Percentiles rank a stretch among this genome's conserved stretches.
These are phyloP conservation scores for Hypselothyrea guttata DNA, from an alignment of 2,888 invertebrate species.

Conservation along the genomic window DNA sequence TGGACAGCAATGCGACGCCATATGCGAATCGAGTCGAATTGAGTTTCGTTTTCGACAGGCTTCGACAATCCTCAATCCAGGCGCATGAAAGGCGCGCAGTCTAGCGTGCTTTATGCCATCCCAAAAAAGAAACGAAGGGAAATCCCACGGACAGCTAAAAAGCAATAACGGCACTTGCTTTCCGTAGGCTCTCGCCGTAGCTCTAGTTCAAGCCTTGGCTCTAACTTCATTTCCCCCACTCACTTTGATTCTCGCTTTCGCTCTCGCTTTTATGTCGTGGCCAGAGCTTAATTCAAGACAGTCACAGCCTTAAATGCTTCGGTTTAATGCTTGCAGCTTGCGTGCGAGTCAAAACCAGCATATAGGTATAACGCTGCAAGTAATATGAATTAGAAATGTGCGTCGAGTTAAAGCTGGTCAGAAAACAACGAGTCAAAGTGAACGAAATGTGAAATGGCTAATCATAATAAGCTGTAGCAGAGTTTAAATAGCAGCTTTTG, in stretches of 20 bases:
- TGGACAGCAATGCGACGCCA: neutral
- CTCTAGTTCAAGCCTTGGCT: neutral
- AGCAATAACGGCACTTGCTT: slow-evolving; percentile 38
- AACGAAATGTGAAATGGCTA: too few species aligned
- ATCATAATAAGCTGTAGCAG: too few species aligned
- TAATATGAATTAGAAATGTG: slow-evolving; percentile 3
- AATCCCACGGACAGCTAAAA: slow-evolving; percentile 19
- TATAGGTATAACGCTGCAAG: neutral
- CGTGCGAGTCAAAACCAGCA: neutral
- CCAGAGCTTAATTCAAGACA: slow-evolving; percentile 33
- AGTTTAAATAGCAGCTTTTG: too few species aligned
- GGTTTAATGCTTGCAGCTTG: slow-evolving; percentile 27
- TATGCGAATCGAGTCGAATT: slow-evolving; percentile 8
- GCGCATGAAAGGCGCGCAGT: slow-evolving; percentile 16
- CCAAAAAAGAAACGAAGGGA: neutral
- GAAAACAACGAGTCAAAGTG: too few species aligned
- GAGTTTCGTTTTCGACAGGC: neutral
- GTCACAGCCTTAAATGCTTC: slow-evolving; percentile 45
- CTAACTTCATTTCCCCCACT: too few species aligned
- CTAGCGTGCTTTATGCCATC: slow-evolving; percentile 28
- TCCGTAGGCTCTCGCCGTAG: slow-evolving; percentile 1
- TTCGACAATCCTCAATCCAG: slow-evolving; percentile 10
- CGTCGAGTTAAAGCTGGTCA: too few species aligned
- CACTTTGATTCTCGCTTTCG: neutral
- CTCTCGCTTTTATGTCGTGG: slow-evolving; percentile 10